phyloP scores from a whole-genome alignment of 1,140 invertebrate species.

The Drosophila burlai region DNA sequence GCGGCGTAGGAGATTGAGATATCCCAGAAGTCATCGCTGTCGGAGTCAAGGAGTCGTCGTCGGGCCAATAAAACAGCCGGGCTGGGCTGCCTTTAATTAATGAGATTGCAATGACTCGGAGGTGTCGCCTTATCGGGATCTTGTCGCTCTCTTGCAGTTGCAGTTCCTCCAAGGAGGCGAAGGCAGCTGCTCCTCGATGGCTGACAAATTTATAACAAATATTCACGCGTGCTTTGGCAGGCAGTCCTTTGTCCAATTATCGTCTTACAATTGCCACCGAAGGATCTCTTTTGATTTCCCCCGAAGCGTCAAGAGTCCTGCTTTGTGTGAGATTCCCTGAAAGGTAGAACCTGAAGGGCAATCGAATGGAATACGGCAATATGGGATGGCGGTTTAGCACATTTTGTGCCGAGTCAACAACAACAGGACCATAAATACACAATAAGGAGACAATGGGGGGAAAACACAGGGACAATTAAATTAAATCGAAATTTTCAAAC shows the following conservation, averaged over 20 bases:
- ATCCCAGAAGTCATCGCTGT: slow-evolving; percentile 34
- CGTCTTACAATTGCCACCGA: slow-evolving; percentile 74
- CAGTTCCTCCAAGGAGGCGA: neutral
- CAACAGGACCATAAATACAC: slow-evolving; percentile 34
- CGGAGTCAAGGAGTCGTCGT: slow-evolving; percentile 12
- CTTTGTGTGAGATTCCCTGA: slow-evolving; percentile 62
- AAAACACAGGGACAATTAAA: slow-evolving; percentile 75
- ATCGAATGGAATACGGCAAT: slow-evolving; percentile 25
- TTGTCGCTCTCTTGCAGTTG: slow-evolving; percentile 33
- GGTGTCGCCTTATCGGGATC: slow-evolving; percentile 59
- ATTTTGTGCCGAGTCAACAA: slow-evolving; percentile 69
- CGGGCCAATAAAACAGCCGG: slow-evolving; percentile 63
- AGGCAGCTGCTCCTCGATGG: slow-evolving; percentile 26
- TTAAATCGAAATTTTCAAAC: slow-evolving; percentile 76
- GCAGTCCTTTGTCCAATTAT: slow-evolving; percentile 76
- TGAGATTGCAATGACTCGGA: slow-evolving; percentile 78
- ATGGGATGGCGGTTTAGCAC: slow-evolving; percentile 62
- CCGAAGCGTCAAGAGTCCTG: slow-evolving; percentile 40
- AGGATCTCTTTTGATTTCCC: slow-evolving; percentile 63
- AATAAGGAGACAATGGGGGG: slow-evolving; percentile 42
- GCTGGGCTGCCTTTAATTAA: slow-evolving; percentile 64
- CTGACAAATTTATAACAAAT: slow-evolving; percentile 83
- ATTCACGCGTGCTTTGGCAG: slow-evolving; percentile 82
- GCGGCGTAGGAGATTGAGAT: slow-evolving; percentile 27
- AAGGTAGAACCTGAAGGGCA: slow-evolving; percentile 34